A percentile compares a stretch with the other conserved stretches of the same genome.
Conservation (phyloP, 2,888 invertebrate species). For the Clanis bilineata region DNA sequence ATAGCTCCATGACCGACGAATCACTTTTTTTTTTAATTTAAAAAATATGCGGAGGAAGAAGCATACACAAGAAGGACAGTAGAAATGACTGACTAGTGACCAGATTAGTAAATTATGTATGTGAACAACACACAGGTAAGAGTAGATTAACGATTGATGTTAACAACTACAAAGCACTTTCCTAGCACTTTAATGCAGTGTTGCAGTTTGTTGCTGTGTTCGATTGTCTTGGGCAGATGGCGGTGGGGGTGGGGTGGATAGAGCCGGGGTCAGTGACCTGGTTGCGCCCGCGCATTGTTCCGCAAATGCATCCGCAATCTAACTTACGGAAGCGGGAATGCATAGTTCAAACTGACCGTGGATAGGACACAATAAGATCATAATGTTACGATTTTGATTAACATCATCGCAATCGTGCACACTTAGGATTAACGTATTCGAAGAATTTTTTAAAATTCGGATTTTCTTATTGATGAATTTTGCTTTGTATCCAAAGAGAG, state of each 20-base stretch:
- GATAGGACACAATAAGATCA: constrained; percentile 1
- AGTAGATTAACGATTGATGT: constrained; percentile 32
- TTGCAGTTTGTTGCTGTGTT: constrained; percentile 41
- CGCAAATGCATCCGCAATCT: constrained; percentile 46
- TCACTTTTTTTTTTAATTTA: no score
- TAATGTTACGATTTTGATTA: not conserved
- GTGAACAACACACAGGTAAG: constrained; percentile 21
- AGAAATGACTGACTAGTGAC: no score
- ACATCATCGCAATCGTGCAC: no score
- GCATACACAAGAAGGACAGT: not conserved
- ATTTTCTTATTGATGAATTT: no score
- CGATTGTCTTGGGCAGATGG: constrained; percentile 31
- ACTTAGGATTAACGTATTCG: no score
- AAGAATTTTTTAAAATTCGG: no score
- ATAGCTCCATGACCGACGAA: no score
- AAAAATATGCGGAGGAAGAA: no score
- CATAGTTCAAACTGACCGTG: not conserved
- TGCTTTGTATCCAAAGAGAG: no score
- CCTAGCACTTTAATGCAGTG: constrained; percentile 37
- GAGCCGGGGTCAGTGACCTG: constrained; percentile 40
- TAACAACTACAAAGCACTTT: constrained; percentile 28
- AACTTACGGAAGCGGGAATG: constrained; percentile 16
- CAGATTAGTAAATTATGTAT: constrained; percentile 17
- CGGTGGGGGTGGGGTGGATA: constrained; percentile 20
- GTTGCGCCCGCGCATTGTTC: constrained; percentile 51